Conservation (phyloP, 2,888 invertebrate species). For the Troides aeacus region DNA sequence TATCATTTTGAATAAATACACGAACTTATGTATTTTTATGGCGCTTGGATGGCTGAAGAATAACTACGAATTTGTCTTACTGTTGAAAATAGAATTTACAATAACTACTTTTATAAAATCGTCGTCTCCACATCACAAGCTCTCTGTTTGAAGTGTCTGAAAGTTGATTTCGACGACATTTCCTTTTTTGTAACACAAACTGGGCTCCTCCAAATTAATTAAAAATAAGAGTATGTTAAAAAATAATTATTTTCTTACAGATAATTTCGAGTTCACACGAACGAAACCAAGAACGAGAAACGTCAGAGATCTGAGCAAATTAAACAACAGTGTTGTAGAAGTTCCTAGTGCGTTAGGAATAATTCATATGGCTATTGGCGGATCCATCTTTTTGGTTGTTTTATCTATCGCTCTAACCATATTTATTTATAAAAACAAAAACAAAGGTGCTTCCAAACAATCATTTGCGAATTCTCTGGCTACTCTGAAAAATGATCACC, state of each 20-base stretch:
- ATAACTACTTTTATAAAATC: too few relatives aligned
- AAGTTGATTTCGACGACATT: too few relatives aligned
- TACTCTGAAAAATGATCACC: conserved; percentile 33
- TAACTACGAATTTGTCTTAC: too few relatives aligned
- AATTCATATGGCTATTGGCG: conserved; percentile 53
- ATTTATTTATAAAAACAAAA: conserved; percentile 48
- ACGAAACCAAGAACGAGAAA: conserved; percentile 62
- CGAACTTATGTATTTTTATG: too few relatives aligned
- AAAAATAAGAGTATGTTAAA: neutral
- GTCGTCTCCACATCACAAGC: too few relatives aligned
- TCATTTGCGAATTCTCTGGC: conserved; percentile 33
- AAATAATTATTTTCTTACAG: conserved; percentile 49
- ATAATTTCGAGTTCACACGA: conserved; percentile 61
- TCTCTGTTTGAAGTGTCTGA: too few relatives aligned
- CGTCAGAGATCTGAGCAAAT: conserved; percentile 54
- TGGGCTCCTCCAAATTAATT: too few relatives aligned
- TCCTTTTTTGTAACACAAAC: too few relatives aligned
- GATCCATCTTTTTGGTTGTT: conserved; percentile 49
- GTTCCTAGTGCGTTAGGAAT: conserved; percentile 42
- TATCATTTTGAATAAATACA: too few relatives aligned
- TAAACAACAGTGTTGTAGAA: conserved; percentile 37
- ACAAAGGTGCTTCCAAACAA: conserved; percentile 39
- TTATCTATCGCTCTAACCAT: conserved; percentile 51
- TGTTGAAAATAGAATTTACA: too few relatives aligned
- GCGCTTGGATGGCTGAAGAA: too few relatives aligned